A percentile compares a stretch with the other conserved stretches of the same genome.
Conservation (phyloP, 2,888 invertebrate genomes). For the Ommatoiulus sabulosus region DNA sequence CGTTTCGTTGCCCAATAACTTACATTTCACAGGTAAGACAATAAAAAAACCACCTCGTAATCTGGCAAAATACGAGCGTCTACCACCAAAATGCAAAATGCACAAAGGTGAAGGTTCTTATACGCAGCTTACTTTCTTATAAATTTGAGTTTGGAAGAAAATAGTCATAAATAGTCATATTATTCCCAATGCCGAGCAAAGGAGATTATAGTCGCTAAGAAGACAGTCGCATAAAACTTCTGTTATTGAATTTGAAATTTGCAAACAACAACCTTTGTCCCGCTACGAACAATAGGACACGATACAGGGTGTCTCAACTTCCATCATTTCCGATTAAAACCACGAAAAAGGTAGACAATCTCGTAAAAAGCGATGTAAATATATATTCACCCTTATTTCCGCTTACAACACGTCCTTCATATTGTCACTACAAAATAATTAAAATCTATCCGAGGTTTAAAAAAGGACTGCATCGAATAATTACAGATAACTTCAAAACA, state of each 20-base stretch:
- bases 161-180: no score
- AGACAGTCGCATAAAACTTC: background rate
- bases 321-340: background rate
- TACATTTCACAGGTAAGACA: background rate
- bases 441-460: background rate
- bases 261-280: background rate
- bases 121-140: no score
- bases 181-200: no score
- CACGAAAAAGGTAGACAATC: background rate
- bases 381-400: background rate
- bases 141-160: no score
- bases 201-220: background rate
- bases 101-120: background rate
- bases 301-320: background rate
- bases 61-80: background rate
- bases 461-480: background rate
- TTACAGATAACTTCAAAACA: background rate
- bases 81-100: background rate
- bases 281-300: background rate
- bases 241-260: background rate
- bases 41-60: background rate
- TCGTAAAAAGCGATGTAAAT: no score
- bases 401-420: conserved; percentile 8
- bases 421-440: background rate
- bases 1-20: background rate